A percentile compares a stretch with the other conserved stretches of the same genome.
Evolutionary conservation across 2,113 vertebrate genomes (phyloP).

Genomic region (Circaetus cinerascens): DNA sequence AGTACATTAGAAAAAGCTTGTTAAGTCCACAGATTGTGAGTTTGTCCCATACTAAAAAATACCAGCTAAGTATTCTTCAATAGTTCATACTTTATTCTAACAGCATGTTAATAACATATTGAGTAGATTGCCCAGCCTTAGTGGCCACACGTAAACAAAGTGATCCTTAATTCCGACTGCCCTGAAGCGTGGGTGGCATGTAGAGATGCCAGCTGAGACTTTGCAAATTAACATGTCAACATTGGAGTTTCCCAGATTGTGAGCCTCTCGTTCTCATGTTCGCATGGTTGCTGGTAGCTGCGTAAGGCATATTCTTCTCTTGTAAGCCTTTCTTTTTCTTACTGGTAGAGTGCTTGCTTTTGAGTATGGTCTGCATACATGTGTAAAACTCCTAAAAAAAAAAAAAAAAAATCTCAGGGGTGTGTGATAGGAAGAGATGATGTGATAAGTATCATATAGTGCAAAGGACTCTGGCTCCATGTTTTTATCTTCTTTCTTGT

Average conservation of each 20-base stretch:
- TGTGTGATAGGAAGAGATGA: not conserved
- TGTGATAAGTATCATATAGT: not conserved
- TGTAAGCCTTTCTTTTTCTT: not conserved
- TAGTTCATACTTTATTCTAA: not conserved
- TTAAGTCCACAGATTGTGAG: not conserved
- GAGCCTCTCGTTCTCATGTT: rapidly evolving
- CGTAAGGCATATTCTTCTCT: not conserved
- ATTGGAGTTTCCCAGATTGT: not conserved
- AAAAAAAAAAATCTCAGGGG: not conserved
- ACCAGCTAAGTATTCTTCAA: not conserved
- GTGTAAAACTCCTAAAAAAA: not conserved
- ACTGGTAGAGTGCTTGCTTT: not conserved
- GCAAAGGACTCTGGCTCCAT: not conserved
- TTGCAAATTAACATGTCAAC: not conserved
- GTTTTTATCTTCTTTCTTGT: not conserved
- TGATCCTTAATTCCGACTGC: not conserved
- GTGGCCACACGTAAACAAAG: rapidly evolving
- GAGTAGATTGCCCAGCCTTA: not conserved
- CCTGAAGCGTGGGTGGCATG: not conserved
- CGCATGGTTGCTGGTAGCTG: not conserved
- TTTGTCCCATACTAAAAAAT: not conserved
- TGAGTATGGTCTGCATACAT: not conserved
- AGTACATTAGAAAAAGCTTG: not conserved
- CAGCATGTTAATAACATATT: not conserved
- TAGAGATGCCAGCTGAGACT: not conserved